A percentile compares a stretch with the other conserved stretches of the same genome.
Evolutionary conservation across 2,797 vertebrate species (phyloP).

Genomic region (Falco berigora): DNA sequence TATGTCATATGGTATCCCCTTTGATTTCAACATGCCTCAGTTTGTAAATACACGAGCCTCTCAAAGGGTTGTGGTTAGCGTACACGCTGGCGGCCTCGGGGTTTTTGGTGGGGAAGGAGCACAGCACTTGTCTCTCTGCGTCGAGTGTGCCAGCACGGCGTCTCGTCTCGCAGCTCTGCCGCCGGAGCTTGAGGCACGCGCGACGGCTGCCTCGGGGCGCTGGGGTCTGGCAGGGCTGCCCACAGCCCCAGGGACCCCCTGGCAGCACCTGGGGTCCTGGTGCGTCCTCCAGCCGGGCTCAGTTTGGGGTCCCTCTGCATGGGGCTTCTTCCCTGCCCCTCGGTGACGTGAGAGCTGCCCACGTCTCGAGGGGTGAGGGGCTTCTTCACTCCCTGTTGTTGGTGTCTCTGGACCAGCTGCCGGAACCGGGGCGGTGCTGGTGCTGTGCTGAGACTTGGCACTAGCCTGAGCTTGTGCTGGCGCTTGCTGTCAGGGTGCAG

Average conservation of each 20-base stretch:
- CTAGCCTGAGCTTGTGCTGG: not conserved
- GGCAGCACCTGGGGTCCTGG: rapidly evolving
- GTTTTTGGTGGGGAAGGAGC: slow-evolving; percentile 84
- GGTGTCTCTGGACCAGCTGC: rapidly evolving
- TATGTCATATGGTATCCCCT: slow-evolving; percentile 99
- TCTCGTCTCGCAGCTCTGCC: not conserved
- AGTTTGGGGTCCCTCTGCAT: rapidly evolving
- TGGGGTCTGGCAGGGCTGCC: rapidly evolving
- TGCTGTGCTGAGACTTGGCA: rapidly evolving
- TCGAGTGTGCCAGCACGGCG: not conserved
- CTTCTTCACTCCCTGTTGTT: rapidly evolving
- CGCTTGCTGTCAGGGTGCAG: not conserved
- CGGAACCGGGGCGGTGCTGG: rapidly evolving
- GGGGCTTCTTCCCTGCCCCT: not conserved
- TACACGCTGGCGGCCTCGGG: slow-evolving; percentile 88
- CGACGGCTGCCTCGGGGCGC: not conserved
- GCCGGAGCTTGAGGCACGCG: not conserved
- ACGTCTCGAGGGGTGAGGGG: rapidly evolving
- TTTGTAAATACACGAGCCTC: slow-evolving; percentile 99
- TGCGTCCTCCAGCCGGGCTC: not conserved
- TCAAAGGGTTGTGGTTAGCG: slow-evolving; percentile 98
- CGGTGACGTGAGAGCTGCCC: rapidly evolving
- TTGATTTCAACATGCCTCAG: slow-evolving; percentile 98
- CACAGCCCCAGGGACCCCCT: not conserved
- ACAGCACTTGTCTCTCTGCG: not conserved